Conservation (phyloP, 2,888 invertebrate genomes). For the Dolomedes plantarius region DNA sequence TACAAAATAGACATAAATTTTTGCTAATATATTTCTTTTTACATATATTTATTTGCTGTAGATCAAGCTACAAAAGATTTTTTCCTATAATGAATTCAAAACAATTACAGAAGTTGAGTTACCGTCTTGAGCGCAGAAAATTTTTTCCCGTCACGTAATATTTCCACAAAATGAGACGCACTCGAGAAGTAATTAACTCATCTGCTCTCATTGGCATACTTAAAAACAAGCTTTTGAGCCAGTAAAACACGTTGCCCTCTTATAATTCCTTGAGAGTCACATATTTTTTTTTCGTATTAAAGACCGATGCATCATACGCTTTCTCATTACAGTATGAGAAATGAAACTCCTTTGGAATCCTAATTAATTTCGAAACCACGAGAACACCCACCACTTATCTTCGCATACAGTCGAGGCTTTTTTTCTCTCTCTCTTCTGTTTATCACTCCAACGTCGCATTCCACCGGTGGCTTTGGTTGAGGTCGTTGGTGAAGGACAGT, state of each 20-base stretch:
- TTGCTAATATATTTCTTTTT: too few species aligned
- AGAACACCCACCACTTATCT: not conserved
- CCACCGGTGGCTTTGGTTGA: not conserved
- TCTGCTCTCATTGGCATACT: not conserved
- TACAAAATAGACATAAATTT: too few species aligned
- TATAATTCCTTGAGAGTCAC: not conserved
- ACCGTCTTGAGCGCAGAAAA: too few species aligned
- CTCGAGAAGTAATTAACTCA: not conserved
- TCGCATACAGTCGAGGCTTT: not conserved
- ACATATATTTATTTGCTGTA: too few species aligned
- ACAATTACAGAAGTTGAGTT: too few species aligned
- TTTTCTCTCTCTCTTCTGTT: not conserved
- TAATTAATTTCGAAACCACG: not conserved
- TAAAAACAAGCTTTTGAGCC: too few species aligned
- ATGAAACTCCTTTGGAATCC: not conserved
- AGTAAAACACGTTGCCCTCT: not conserved
- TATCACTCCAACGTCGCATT: not conserved
- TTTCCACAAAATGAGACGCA: too few species aligned
- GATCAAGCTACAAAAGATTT: too few species aligned
- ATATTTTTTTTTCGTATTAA: not conserved
- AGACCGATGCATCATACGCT: not conserved
- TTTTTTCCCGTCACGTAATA: too few species aligned
- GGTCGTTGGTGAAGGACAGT: not conserved
- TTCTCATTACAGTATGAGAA: not conserved
- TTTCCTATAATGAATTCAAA: too few species aligned